Evolutionary conservation across 1,140 invertebrate genomes (phyloP).

Genomic region (Pseudomyrmex pallidus): DNA sequence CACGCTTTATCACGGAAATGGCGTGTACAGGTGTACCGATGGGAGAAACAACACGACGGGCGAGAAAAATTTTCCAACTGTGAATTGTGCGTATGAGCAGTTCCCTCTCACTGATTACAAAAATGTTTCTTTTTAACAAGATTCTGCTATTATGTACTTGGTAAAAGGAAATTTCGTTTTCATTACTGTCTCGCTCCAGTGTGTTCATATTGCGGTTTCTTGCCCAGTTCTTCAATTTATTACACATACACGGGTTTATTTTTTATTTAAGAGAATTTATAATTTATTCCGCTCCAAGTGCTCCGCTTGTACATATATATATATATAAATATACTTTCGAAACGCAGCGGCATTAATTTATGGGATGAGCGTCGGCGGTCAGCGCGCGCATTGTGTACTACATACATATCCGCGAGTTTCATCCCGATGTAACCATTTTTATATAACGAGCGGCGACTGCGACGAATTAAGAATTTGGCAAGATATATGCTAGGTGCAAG

Average conservation of each 20-base stretch:
- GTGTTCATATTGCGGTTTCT: neutral
- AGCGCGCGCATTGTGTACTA: no score
- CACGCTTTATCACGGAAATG: conserved; percentile 45
- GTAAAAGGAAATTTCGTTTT: neutral
- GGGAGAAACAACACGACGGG: neutral
- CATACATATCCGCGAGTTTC: conserved; percentile 7
- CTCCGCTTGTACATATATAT: neutral
- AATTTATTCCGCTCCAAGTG: conserved; percentile 40
- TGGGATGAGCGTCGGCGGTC: conserved; percentile 22
- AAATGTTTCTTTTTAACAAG: no score
- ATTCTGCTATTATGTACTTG: no score
- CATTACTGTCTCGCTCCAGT: neutral
- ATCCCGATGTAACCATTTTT: conserved; percentile 33
- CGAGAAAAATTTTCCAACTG: neutral
- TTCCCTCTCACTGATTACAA: no score
- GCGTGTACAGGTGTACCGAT: neutral
- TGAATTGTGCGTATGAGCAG: neutral
- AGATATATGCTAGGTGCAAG: conserved; percentile 34
- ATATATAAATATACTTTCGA: conserved; percentile 16
- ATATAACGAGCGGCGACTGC: conserved; percentile 14
- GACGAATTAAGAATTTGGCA: conserved; percentile 65
- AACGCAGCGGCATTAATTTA: conserved; percentile 46
- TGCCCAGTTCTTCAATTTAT: conserved; percentile 11
- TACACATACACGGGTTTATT: neutral
- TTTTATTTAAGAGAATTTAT: conserved; percentile 42